These are phyloP conservation scores for Trialeurodes vaporariorum DNA, from an alignment of 1,140 invertebrate genomes.

Conservation along the genomic window DNA sequence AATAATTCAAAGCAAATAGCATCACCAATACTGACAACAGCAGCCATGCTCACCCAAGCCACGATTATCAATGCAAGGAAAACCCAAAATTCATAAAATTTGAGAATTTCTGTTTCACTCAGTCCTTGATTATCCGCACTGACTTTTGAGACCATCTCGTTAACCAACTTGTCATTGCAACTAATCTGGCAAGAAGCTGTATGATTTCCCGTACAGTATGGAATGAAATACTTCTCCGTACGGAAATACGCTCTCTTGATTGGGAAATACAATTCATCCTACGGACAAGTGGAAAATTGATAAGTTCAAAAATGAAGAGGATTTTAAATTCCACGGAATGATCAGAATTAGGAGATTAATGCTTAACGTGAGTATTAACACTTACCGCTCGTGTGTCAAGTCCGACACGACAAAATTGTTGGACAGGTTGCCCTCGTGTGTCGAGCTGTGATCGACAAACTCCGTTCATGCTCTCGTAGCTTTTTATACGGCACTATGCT, in stretches of 20 bases:
- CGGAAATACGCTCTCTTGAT: neutral
- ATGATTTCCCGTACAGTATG: slow-evolving; percentile 19
- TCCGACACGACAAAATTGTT: too few species aligned
- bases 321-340: too few species aligned
- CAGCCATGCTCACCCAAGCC: slow-evolving; percentile 69
- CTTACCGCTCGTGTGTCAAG: too few species aligned
- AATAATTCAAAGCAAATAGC: slow-evolving; percentile 68
- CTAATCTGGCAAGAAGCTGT: slow-evolving; percentile 14
- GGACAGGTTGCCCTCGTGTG: too few species aligned
- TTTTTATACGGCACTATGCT: too few species aligned
- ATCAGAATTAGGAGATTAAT: too few species aligned
- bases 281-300: too few species aligned
- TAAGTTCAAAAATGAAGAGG: too few species aligned
- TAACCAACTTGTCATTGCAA: slow-evolving; percentile 20
- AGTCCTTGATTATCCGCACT: neutral
- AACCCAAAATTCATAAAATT: slow-evolving; percentile 49
- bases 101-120: neutral
- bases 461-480: too few species aligned
- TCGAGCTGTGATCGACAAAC: too few species aligned
- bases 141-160: neutral
- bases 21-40: slow-evolving; percentile 68
- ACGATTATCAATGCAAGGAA: slow-evolving; percentile 54
- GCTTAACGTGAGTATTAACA: too few species aligned
- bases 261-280: neutral
- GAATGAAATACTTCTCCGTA: slow-evolving; percentile 8